Evolutionary conservation across 2,113 vertebrate species (phyloP).

Genomic region (Ictalurus furcatus): DNA sequence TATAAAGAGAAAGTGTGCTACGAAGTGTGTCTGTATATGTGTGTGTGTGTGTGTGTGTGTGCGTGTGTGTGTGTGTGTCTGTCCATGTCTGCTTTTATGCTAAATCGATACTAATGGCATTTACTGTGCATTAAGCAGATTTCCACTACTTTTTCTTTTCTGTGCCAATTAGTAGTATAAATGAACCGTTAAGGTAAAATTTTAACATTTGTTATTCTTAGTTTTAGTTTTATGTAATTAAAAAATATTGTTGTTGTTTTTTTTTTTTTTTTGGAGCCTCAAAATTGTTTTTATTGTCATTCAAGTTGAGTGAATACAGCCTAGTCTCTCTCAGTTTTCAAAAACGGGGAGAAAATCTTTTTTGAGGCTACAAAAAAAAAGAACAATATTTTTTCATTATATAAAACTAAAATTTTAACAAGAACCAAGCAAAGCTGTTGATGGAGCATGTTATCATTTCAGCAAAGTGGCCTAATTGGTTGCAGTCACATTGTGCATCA

Average conservation of each 20-base stretch:
- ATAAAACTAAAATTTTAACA: too few species aligned
- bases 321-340: not conserved
- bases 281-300: not conserved
- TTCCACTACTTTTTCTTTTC: conserved; percentile 18
- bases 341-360: not conserved
- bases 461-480: not conserved
- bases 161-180: not conserved
- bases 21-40: conserved; percentile 6
- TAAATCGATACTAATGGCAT: conserved; percentile 13
- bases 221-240: not conserved
- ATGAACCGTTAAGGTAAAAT: not conserved
- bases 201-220: too few species aligned
- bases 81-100: conserved; percentile 25
- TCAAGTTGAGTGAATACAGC: too few species aligned
- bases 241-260: not conserved
- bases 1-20: conserved; percentile 39
- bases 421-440: not conserved
- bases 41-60: conserved; percentile 33
- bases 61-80: conserved; percentile 16
- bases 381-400: too few species aligned
- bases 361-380: too few species aligned
- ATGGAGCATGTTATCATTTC: not conserved
- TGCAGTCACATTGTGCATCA: not conserved
- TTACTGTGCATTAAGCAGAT: conserved; percentile 16
- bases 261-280: not conserved